Conservation (phyloP, 2,888 invertebrate species). For the Lampropteryx suffumata region DNA sequence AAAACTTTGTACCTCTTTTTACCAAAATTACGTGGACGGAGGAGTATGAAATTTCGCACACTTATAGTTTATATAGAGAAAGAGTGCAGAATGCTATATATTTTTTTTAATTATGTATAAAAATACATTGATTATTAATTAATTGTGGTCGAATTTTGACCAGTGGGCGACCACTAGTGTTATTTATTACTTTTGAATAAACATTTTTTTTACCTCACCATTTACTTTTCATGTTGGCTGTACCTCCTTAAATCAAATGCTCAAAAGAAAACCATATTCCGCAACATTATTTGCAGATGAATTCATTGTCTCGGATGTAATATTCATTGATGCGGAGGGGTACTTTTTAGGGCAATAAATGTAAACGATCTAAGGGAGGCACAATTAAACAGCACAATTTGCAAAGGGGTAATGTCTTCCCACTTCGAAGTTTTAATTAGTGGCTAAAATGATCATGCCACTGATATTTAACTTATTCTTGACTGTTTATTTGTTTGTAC, state of each 20-base stretch:
- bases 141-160: no score
- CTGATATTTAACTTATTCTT: slow-evolving; percentile 46
- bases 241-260: no score
- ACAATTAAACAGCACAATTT: slow-evolving; percentile 62
- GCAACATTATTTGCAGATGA: slow-evolving; percentile 32
- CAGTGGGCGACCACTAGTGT: no score
- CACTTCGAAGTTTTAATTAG: slow-evolving; percentile 62
- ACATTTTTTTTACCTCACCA: not conserved
- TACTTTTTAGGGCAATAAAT: slow-evolving; percentile 62
- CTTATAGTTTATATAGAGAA: no score
- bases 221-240: no score
- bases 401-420: slow-evolving; percentile 51
- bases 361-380: slow-evolving; percentile 54
- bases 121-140: no score
- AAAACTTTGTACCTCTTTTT: no score
- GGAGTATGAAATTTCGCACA: no score
- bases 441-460: slow-evolving; percentile 51
- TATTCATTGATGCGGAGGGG: slow-evolving; percentile 45
- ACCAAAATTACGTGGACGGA: no score
- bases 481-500: slow-evolving; percentile 21
- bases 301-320: slow-evolving; percentile 37
- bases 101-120: no score
- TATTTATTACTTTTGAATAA: no score
- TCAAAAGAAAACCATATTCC: slow-evolving; percentile 8
- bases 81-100: no score